These are phyloP conservation scores for Leptoclinus maculatus DNA, from an alignment of 2,797 vertebrate genomes.

Conservation along the genomic window DNA sequence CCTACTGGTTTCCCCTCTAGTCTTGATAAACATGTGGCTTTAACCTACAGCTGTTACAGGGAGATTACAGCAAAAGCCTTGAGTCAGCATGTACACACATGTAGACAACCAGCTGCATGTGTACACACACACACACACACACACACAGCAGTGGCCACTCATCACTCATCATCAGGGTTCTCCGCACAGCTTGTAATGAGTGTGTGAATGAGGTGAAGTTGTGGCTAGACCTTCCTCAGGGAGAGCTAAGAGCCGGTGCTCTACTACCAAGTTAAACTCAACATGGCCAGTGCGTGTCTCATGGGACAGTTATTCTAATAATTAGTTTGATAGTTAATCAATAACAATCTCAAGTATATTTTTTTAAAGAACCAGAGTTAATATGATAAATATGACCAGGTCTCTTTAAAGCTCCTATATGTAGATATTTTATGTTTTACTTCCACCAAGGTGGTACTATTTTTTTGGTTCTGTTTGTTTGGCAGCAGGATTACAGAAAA, in stretches of 20 bases:
- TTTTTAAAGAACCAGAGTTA: neutral
- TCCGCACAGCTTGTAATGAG: constrained; percentile 49
- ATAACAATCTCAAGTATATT: neutral
- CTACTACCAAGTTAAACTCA: neutral
- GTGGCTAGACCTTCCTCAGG: constrained; percentile 21
- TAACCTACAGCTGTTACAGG: constrained; percentile 66
- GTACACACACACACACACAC: constrained; percentile 2
- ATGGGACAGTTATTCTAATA: neutral
- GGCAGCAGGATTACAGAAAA: neutral
- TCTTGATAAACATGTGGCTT: constrained; percentile 74
- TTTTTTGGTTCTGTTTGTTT: neutral
- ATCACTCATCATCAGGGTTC: constrained; percentile 36
- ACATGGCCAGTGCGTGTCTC: neutral
- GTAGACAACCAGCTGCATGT: constrained; percentile 32
- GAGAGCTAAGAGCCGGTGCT: neutral
- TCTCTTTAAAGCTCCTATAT: neutral
- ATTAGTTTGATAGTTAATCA: neutral
- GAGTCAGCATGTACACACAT: constrained; percentile 63
- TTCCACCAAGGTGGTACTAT: neutral
- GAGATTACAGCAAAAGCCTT: constrained; percentile 62
- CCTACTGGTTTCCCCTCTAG: constrained; percentile 36
- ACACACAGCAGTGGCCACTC: constrained; percentile 37
- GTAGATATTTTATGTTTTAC: neutral
- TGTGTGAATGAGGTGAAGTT: constrained; percentile 50
- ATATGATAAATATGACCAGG: neutral